Evolutionary conservation across 2,797 vertebrate genomes (phyloP).

Genomic region (Hafferia zeledoni): DNA sequence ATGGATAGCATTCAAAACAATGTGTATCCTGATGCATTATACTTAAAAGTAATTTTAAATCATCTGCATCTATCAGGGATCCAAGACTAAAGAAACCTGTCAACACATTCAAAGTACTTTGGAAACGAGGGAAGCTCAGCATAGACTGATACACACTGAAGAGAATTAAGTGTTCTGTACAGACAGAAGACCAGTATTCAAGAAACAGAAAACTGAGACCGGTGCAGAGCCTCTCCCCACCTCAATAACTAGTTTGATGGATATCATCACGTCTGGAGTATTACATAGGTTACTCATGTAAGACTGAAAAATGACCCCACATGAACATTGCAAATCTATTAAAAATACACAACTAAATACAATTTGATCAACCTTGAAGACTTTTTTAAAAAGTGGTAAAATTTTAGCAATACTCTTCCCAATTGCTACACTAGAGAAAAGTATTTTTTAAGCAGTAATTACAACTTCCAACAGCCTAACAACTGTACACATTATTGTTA

Average conservation of each 20-base stretch:
- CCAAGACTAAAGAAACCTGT: not conserved
- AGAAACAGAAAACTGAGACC: not conserved
- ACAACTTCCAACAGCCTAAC: not conserved
- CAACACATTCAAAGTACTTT: not conserved
- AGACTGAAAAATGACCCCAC: not conserved
- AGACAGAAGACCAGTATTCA: not conserved
- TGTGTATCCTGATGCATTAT: rapidly evolving
- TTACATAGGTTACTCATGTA: not conserved
- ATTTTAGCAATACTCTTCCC: not conserved
- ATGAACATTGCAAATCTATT: not conserved
- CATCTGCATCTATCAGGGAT: not conserved
- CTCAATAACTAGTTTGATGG: not conserved
- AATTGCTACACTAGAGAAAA: not conserved
- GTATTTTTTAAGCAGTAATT: not conserved
- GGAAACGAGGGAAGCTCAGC: not conserved
- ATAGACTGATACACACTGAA: not conserved
- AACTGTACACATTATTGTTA: not conserved
- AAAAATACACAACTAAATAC: not conserved
- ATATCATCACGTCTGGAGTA: not conserved
- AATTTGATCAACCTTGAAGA: not conserved
- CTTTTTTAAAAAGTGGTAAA: not conserved
- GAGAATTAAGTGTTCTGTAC: not conserved
- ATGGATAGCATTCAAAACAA: not conserved
- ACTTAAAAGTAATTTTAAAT: not conserved
- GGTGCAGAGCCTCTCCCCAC: rapidly evolving